phyloP scores from a whole-genome alignment of 2,888 invertebrate genomes.

The Euspilapteryx auroguttella region DNA sequence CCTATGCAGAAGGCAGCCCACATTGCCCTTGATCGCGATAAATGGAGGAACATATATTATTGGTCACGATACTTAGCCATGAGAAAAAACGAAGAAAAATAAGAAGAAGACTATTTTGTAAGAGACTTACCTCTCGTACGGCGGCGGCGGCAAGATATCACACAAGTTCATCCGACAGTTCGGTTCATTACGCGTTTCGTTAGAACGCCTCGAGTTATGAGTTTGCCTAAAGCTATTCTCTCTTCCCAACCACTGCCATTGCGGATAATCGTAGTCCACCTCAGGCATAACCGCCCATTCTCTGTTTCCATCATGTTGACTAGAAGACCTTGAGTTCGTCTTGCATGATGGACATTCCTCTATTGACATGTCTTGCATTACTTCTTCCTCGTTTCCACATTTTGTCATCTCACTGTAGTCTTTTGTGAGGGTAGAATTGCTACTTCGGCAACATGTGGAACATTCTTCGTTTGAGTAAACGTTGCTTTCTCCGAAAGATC shows the following conservation, averaged over 20 bases:
- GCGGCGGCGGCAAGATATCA: slow-evolving; percentile 47
- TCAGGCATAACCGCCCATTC: slow-evolving; percentile 45
- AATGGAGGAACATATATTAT: no score
- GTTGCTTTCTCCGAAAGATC: slow-evolving; percentile 45
- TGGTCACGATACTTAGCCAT: no score
- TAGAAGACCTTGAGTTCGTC: slow-evolving; percentile 45
- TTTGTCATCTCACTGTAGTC: slow-evolving; percentile 55
- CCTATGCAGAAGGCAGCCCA: no score
- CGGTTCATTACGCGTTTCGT: slow-evolving; percentile 32
- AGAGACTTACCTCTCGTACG: slow-evolving; percentile 48
- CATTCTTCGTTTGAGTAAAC: slow-evolving; percentile 53
- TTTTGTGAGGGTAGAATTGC: slow-evolving; percentile 47
- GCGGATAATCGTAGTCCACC: slow-evolving; percentile 51
- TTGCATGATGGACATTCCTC: slow-evolving; percentile 52
- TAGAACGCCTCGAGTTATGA: slow-evolving; percentile 30
- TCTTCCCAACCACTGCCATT: slow-evolving; percentile 51
- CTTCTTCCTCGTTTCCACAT: slow-evolving; percentile 43
- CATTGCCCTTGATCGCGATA: no score
- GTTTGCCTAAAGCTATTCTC: slow-evolving; percentile 46
- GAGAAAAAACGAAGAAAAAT: no score
- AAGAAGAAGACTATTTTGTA: no score
- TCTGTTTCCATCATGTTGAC: slow-evolving; percentile 42
- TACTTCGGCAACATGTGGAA: slow-evolving; percentile 48
- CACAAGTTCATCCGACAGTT: slow-evolving; percentile 52
- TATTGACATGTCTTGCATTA: slow-evolving; percentile 38